phyloP scores from a whole-genome alignment of 2,797 vertebrate genomes.

The Lithobates sylvaticus region DNA sequence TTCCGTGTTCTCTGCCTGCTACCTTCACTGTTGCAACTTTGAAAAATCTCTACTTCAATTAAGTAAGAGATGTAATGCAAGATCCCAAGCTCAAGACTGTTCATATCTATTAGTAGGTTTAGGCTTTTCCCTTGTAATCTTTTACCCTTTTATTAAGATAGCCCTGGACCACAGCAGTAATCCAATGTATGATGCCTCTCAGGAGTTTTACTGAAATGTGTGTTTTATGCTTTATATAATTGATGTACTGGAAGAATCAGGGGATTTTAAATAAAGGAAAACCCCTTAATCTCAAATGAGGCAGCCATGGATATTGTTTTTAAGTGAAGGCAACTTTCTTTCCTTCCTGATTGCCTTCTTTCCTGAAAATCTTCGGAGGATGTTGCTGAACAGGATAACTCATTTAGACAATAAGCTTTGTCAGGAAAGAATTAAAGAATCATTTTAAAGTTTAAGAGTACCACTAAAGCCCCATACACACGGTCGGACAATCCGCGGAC shows the following conservation, averaged over 20 bases:
- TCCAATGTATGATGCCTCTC: not conserved
- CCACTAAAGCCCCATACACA: too few species aligned
- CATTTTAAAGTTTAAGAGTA: not conserved
- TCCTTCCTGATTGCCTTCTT: conserved; percentile 28
- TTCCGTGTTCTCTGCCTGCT: too few species aligned
- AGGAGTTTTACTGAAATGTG: not conserved
- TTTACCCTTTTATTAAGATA: too few species aligned
- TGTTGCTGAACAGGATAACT: conserved; percentile 17
- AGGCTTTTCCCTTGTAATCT: too few species aligned
- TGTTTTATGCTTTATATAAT: not conserved
- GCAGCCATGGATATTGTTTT: not conserved
- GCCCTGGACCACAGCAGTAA: too few species aligned
- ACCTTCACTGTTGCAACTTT: too few species aligned
- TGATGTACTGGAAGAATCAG: not conserved
- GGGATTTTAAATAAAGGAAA: not conserved
- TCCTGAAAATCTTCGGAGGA: conserved; percentile 20
- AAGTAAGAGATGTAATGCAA: too few species aligned
- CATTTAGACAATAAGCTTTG: not conserved
- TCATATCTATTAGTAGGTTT: too few species aligned
- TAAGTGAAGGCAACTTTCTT: conserved; percentile 19
- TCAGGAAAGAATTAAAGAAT: not conserved
- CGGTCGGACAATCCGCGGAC: too few species aligned
- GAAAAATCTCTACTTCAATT: too few species aligned
- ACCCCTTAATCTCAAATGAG: conserved; percentile 1
- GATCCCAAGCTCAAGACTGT: too few species aligned